These are phyloP conservation scores for Protobothrops mucrosquamatus DNA, from an alignment of 2,113 vertebrate species.

Conservation along the genomic window DNA sequence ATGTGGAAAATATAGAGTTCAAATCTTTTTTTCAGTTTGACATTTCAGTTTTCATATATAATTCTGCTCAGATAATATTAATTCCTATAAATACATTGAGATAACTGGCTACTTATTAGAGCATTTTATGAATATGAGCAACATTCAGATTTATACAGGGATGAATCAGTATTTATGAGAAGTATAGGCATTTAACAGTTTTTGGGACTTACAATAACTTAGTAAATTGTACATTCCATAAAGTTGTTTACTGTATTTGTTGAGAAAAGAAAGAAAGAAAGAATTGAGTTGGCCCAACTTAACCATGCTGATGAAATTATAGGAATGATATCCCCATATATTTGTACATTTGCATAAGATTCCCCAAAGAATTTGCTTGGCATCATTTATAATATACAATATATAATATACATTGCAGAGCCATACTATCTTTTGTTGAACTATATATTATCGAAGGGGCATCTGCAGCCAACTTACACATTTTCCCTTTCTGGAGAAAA, in stretches of 20 bases:
- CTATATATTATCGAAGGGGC: neutral
- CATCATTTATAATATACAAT: neutral
- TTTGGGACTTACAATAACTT: neutral
- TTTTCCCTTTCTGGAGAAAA: conserved; percentile 6
- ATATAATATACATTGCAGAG: neutral
- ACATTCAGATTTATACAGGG: neutral
- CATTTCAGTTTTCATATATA: neutral
- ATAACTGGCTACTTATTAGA: neutral
- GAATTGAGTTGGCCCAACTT: conserved; percentile 9
- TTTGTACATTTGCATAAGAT: neutral
- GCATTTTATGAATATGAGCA: neutral
- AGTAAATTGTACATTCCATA: neutral
- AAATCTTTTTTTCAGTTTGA: neutral
- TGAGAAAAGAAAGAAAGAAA: conserved; percentile 18
- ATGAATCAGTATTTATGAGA: neutral
- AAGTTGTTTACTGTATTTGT: neutral
- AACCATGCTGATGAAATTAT: neutral
- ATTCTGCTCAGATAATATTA: neutral
- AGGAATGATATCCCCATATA: neutral
- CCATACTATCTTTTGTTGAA: conserved; percentile 11
- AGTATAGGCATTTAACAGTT: neutral
- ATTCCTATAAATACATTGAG: neutral
- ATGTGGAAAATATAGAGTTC: neutral
- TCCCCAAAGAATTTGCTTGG: neutral
- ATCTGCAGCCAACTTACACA: neutral